Conservation (phyloP, 2,888 invertebrate genomes). For the Lasioglossum figueresi region DNA sequence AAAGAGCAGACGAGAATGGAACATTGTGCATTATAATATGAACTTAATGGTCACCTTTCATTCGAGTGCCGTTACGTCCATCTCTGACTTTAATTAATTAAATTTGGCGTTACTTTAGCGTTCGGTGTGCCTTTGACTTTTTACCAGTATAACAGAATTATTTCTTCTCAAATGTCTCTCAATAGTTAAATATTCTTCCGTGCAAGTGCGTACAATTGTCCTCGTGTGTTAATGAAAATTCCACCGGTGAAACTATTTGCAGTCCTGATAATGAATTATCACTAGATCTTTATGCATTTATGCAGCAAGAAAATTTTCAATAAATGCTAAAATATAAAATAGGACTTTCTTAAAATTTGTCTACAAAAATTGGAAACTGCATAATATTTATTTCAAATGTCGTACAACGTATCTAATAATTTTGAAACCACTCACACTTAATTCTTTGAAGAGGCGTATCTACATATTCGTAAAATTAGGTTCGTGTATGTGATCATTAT, state of each 20-base stretch:
- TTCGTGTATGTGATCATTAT: too few species aligned
- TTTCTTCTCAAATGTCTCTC: not conserved
- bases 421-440: too few species aligned
- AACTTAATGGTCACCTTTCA: not conserved
- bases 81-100: constrained; percentile 7
- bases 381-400: not conserved
- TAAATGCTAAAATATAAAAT: too few species aligned
- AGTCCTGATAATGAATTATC: not conserved
- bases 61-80: not conserved
- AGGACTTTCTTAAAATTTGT: too few species aligned
- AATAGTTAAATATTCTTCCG: not conserved
- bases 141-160: not conserved
- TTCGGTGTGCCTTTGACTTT: not conserved
- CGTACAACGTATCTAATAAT: not conserved
- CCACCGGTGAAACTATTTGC: not conserved
- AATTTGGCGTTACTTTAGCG: not conserved
- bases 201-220: not conserved
- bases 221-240: not conserved
- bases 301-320: too few species aligned
- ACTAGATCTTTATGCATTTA: too few species aligned
- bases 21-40: not conserved
- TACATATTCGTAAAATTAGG: too few species aligned
- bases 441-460: too few species aligned
- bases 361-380: too few species aligned
- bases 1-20: not conserved